phyloP scores from a whole-genome alignment of 2,797 vertebrate genomes.

The Tarsius wallacei region DNA sequence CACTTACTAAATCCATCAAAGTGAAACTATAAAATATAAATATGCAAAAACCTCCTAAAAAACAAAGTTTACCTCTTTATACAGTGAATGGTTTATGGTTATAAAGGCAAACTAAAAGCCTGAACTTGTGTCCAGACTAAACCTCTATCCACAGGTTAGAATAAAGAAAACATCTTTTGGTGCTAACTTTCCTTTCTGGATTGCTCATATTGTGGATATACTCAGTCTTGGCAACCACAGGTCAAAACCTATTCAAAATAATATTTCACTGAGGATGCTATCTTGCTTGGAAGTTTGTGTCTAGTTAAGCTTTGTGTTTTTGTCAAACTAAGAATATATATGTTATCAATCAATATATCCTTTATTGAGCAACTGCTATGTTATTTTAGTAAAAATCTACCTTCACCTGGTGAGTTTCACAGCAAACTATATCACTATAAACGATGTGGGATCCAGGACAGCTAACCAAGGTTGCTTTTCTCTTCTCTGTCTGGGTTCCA shows the following conservation, averaged over 20 bases:
- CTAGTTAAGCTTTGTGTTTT: constrained; percentile 37
- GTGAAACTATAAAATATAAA: constrained; percentile 60
- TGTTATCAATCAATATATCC: not conserved
- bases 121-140: not conserved
- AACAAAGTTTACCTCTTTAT: not conserved
- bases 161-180: constrained; percentile 57
- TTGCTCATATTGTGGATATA: not conserved
- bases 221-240: not conserved
- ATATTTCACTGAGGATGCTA: constrained; percentile 13
- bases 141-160: not conserved
- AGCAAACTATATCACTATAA: constrained; percentile 13
- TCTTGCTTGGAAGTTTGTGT: constrained; percentile 40
- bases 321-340: not conserved
- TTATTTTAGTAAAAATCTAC: constrained; percentile 45
- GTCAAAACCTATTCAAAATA: not conserved
- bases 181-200: not conserved
- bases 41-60: constrained; percentile 24
- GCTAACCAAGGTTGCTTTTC: not conserved
- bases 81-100: constrained; percentile 11
- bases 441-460: not conserved
- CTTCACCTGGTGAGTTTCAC: not conserved
- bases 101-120: constrained; percentile 37
- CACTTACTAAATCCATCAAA: constrained; percentile 61
- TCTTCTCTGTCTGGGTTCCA: not conserved
- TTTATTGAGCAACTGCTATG: not conserved